Evolutionary conservation across 2,888 invertebrate genomes (phyloP), one percentile per base, ranked within the genome.

Genomic region (Pristionchus maxplancki): DNA sequence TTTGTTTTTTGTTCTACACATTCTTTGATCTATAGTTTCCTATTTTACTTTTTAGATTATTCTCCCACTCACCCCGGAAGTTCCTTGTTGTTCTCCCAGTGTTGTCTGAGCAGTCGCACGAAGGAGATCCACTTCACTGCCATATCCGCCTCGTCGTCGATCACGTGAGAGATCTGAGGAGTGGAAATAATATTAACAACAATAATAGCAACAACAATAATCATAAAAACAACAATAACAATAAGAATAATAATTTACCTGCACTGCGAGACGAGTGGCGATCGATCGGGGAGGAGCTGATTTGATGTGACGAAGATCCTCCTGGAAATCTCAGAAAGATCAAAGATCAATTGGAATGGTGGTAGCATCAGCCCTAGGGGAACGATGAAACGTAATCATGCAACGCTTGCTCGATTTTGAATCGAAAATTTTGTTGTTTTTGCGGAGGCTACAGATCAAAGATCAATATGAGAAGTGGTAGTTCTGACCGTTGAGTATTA

Each of bases 41-140:
- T n/a, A n/a, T n/a, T n/a, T n/a, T n/a, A n/a, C n/a, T n/a, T n/a
- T n/a, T n/a, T n/a, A n/a, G n/a, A n/a, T n/a, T n/a, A n/a, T n/a
- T n/a, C n/a, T n/a, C n/a, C n/a, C 28, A 6, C 89, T 88, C 67
- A 89, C 97, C 97, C 97, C 37, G 97, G 97, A 91, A 98, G 96
- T 62, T 96, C 94, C 90, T 97, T 96, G 87, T 96, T 96, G 93
- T 96, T 96, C 93, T 98, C 98, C 97, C 98, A 98, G 48, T 98
- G 96, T 94, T 97, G 97, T 90, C 98, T 96, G 95, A 99, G 96
- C 95, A 98, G 97, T 92, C 97, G 96, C 0, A 97, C 96, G 94
- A 99, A 97, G 95, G 98, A 98, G 93, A 97, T 97, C 98, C 98
- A 99, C 24, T 78, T 88, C 24, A 78, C 40, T 9, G 88, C 88